Conservation (phyloP, 2,797 vertebrate genomes). For the Intellagama lesueurii region DNA sequence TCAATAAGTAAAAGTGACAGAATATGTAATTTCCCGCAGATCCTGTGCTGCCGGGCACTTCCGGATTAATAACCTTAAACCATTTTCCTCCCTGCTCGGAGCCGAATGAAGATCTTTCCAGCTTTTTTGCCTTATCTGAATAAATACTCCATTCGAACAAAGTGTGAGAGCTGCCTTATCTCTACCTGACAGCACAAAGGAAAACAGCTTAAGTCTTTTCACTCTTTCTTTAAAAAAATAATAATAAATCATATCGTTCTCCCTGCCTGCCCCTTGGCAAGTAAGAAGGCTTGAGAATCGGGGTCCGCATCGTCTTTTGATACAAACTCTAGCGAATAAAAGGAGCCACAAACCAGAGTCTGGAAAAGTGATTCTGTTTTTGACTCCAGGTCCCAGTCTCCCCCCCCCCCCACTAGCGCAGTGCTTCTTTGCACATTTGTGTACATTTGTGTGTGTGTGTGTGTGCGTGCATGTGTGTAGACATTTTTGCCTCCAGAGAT, state of each 20-base stretch:
- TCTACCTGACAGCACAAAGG: conserved; percentile 65
- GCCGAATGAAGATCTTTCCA: conserved; percentile 51
- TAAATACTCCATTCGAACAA: conserved; percentile 70
- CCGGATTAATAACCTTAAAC: conserved; percentile 79
- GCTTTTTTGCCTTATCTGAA: conserved; percentile 75
- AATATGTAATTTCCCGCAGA: conserved; percentile 83
- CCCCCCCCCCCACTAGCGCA: too few relatives aligned
- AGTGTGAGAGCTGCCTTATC: conserved; percentile 73
- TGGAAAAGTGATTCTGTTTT: too few relatives aligned
- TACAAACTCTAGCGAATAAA: background rate
- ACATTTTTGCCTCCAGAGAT: too few relatives aligned
- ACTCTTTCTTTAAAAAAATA: conserved; percentile 46
- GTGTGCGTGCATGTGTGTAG: too few relatives aligned
- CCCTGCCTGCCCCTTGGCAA: conserved; percentile 57
- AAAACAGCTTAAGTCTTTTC: conserved; percentile 66
- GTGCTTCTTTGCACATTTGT: too few relatives aligned
- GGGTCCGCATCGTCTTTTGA: background rate
- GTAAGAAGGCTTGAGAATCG: conserved; percentile 36
- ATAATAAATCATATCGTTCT: conserved; percentile 71
- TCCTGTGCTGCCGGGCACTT: conserved; percentile 70
- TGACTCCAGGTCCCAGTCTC: too few relatives aligned
- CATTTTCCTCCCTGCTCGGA: conserved; percentile 31
- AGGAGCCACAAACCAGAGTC: background rate
- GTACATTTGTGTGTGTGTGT: too few relatives aligned
- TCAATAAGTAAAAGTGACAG: conserved; percentile 85